Evolutionary conservation across 2,888 invertebrate species (phyloP).

Genomic region (Axea sp.): DNA sequence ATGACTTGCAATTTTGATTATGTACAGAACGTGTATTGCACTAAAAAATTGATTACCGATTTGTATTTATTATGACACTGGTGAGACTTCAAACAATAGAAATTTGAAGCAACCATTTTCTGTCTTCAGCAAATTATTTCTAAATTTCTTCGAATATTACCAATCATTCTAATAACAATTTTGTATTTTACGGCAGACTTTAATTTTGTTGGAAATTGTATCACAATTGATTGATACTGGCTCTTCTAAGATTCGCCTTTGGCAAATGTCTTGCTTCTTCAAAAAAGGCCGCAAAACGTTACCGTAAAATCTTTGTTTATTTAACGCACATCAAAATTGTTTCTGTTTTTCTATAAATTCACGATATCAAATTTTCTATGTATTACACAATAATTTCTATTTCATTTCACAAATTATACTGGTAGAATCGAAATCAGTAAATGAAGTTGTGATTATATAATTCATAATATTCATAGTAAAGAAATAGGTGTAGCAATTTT

Average conservation of each 20-base stretch:
- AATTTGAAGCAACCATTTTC: conserved; percentile 18
- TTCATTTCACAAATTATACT: too few relatives aligned
- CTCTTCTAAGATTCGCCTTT: conserved; percentile 62
- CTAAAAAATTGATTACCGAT: conserved; percentile 37
- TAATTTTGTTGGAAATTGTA: conserved; percentile 61
- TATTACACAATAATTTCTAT: too few relatives aligned
- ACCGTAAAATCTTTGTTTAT: conserved; percentile 60
- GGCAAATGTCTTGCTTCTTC: conserved; percentile 59
- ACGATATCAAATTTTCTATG: too few relatives aligned
- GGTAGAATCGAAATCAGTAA: too few relatives aligned
- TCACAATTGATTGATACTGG: conserved; percentile 69
- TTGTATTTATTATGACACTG: conserved; percentile 36
- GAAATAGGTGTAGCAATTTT: too few relatives aligned
- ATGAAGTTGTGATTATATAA: too few relatives aligned
- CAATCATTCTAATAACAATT: conserved; percentile 65
- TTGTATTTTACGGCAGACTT: conserved; percentile 63
- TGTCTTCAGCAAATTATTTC: conserved; percentile 1
- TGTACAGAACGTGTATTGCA: conserved; percentile 57
- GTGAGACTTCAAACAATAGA: conserved; percentile 37
- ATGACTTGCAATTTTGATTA: conserved; percentile 31
- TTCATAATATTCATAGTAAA: too few relatives aligned
- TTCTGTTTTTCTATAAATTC: background rate
- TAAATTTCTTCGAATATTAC: conserved; percentile 17
- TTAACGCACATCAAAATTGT: conserved; percentile 36
- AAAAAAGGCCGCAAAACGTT: conserved; percentile 59